Percentiles rank a stretch among this genome's conserved stretches.
Conservation (phyloP, 2,797 vertebrate species). For the Crenuchus spilurus region DNA sequence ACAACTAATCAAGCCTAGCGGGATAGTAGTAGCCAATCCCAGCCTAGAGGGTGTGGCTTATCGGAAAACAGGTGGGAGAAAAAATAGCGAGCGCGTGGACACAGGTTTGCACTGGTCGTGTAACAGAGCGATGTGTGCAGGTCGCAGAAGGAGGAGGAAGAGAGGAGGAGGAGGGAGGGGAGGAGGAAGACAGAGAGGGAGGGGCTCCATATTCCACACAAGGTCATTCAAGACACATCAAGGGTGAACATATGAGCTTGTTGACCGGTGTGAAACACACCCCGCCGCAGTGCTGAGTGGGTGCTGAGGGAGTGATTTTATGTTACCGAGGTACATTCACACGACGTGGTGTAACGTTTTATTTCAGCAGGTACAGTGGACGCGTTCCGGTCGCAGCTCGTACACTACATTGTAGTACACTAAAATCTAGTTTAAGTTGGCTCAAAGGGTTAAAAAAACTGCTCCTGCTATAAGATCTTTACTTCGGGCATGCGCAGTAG, state of each 20-base stretch:
- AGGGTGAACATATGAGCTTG: conserved; percentile 23
- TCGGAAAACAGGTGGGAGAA: not conserved
- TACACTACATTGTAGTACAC: not conserved
- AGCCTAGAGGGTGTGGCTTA: not conserved
- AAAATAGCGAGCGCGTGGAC: not conserved
- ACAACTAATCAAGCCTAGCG: not conserved
- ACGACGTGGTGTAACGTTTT: not conserved
- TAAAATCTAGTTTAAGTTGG: not conserved
- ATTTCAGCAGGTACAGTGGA: not conserved
- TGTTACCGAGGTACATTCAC: not conserved
- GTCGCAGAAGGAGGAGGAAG: conserved; percentile 1
- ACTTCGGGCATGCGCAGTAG: not conserved
- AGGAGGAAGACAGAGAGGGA: not conserved
- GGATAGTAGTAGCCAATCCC: too few relatives aligned
- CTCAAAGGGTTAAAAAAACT: not conserved
- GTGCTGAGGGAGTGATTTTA: not conserved
- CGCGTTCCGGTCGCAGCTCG: not conserved
- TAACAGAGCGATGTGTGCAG: conserved; percentile 24
- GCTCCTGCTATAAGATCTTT: not conserved
- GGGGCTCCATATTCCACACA: conserved; percentile 20
- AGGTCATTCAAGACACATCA: conserved; percentile 42
- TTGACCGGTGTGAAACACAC: not conserved
- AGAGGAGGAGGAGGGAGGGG: not conserved
- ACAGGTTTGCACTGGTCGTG: conserved; percentile 6
- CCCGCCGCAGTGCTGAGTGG: not conserved